phyloP scores from a whole-genome alignment of 1,140 invertebrate genomes.

The Lerema accius region DNA sequence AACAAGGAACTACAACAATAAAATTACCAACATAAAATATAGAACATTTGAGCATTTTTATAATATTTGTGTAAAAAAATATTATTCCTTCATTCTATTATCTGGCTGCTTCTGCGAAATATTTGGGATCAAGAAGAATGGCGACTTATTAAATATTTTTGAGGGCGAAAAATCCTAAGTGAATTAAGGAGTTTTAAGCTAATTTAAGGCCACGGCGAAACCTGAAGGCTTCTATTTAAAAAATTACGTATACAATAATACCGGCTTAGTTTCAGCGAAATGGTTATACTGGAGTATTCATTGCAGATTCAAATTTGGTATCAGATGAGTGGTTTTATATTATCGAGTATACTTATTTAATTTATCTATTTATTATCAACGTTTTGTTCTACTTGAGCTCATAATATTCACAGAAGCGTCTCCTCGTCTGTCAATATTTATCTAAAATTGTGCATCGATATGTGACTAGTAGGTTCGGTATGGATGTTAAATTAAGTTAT shows the following conservation, averaged over 20 bases:
- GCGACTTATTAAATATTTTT: not conserved
- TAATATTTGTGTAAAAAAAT: conserved; percentile 79
- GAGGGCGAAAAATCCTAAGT: not conserved
- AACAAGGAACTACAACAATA: conserved; percentile 75
- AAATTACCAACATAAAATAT: conserved; percentile 80
- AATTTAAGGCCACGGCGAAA: conserved; percentile 19
- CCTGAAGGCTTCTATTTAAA: conserved; percentile 7
- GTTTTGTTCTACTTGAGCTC: conserved; percentile 25
- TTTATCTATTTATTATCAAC: conserved; percentile 15
- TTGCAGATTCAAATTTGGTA: not conserved
- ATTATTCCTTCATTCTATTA: conserved; percentile 56
- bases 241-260: not conserved
- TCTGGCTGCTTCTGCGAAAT: conserved; percentile 52
- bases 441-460: conserved; percentile 65
- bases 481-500: conserved; percentile 58
- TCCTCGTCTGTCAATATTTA: conserved; percentile 52
- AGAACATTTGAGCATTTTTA: conserved; percentile 77
- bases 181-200: not conserved
- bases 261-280: not conserved
- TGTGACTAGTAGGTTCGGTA: conserved; percentile 69
- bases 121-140: conserved; percentile 23
- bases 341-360: too few relatives aligned
- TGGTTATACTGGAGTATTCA: not conserved
- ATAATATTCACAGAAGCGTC: conserved; percentile 48
- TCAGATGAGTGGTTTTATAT: too few relatives aligned